Percentiles rank a stretch among this genome's conserved stretches.
These are phyloP conservation scores for Oxystoma pomonae DNA, from an alignment of 2,888 invertebrate genomes.

Conservation along the genomic window DNA sequence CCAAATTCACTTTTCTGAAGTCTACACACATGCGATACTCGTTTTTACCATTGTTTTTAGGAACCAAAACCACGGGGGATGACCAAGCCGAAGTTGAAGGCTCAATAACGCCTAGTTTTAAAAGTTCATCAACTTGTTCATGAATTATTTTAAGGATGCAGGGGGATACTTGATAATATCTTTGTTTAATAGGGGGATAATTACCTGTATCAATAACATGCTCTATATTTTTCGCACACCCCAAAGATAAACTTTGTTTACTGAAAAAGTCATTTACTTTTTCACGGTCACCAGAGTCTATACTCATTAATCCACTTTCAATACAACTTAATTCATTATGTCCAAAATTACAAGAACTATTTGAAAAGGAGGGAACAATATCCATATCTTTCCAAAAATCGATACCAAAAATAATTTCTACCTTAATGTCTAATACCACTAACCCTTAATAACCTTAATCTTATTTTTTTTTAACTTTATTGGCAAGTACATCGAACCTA, in stretches of 20 bases:
- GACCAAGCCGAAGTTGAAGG: no score
- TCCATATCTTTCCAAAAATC: constrained; percentile 20
- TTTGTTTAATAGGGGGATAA: constrained; percentile 13
- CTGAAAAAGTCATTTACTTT: not conserved
- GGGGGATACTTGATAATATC: constrained; percentile 11
- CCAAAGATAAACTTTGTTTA: not conserved
- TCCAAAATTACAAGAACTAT: not conserved
- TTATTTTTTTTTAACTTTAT: constrained; percentile 11
- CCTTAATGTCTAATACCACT: constrained; percentile 13
- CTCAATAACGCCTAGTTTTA: constrained; percentile 13
- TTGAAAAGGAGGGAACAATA: constrained; percentile 6
- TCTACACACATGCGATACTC: no score
- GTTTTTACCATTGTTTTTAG: no score
- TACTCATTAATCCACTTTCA: not conserved
- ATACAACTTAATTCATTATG: not conserved
- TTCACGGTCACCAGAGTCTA: not conserved
- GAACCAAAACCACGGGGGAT: no score
- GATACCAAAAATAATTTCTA: constrained; percentile 17
- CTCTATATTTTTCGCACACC: constrained; percentile 5
- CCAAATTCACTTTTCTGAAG: no score
- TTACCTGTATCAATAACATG: constrained; percentile 10
- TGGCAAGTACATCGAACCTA: constrained; percentile 13
- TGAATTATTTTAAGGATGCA: constrained; percentile 5
- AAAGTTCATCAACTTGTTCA: not conserved
- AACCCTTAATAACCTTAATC: constrained; percentile 11